These are phyloP conservation scores for Notechis scutatus DNA, from an alignment of 2,113 vertebrate genomes.

Conservation along the genomic window DNA sequence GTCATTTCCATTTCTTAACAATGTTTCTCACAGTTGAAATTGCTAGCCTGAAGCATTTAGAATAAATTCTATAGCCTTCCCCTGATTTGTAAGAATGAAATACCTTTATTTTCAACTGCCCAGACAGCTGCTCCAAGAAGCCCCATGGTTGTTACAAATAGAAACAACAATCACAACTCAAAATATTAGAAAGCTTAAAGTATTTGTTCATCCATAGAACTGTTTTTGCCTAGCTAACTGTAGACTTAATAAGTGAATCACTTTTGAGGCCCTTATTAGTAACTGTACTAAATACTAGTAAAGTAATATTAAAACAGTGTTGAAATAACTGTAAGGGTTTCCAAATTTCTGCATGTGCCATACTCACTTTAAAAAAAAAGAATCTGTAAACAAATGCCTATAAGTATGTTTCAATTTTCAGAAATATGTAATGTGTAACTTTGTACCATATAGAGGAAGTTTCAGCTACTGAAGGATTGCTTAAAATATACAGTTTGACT, in stretches of 20 bases:
- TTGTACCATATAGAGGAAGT: background rate
- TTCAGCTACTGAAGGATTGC: background rate
- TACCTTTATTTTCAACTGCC: background rate
- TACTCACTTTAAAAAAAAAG: slow-evolving; percentile 8
- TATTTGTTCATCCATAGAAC: background rate
- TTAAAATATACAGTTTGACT: background rate
- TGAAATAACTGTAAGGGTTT: background rate
- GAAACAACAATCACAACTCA: background rate
- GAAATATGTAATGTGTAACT: background rate
- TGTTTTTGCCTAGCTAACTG: background rate
- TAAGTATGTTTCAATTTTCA: background rate
- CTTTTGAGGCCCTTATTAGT: background rate
- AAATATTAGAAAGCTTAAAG: background rate
- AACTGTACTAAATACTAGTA: background rate
- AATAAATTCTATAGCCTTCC: background rate
- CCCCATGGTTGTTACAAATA: background rate
- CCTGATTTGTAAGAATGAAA: background rate
- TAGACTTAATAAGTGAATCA: background rate
- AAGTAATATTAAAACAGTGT: background rate
- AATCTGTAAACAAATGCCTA: background rate
- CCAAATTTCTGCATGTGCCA: slow-evolving; percentile 5
- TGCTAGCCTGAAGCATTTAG: background rate
- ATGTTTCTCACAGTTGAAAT: background rate
- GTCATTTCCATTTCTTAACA: background rate
- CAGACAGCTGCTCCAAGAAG: background rate